Conservation (phyloP, 2,797 vertebrate genomes). For the Aulostomus chinensis region DNA sequence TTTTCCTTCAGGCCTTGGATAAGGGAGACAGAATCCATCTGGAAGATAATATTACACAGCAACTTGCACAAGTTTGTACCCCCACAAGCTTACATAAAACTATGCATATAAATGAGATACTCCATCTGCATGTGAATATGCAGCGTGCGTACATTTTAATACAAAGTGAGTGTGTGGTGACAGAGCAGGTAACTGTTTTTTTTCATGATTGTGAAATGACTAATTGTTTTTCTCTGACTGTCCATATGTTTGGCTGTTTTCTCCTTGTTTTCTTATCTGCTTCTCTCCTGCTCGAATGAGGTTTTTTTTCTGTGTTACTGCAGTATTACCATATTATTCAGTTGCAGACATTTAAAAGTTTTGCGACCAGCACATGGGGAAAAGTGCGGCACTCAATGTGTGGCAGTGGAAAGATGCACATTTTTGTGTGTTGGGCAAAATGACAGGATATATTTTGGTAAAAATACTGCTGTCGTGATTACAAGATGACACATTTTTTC, state of each 20-base stretch:
- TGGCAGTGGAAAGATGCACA: too few species aligned
- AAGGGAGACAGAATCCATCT: conserved; percentile 70
- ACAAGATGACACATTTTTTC: not conserved
- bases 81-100: conserved; percentile 66
- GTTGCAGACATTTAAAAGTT: conserved; percentile 10
- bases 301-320: conserved; percentile 11
- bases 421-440: not conserved
- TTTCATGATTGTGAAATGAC: conserved; percentile 14
- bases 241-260: not conserved
- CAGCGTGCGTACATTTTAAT: conserved; percentile 11
- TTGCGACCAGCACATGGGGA: too few species aligned
- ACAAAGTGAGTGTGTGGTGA: conserved; percentile 31
- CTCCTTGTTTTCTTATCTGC: conserved; percentile 9
- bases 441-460: not conserved
- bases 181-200: conserved; percentile 10
- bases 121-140: conserved; percentile 34
- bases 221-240: conserved; percentile 15
- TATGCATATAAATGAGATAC: conserved; percentile 62
- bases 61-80: conserved; percentile 64
- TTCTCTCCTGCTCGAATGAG: not conserved
- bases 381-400: too few species aligned
- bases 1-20: conserved; percentile 61
- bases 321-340: conserved; percentile 22
- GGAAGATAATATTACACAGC: conserved; percentile 72
- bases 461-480: not conserved